phyloP scores from a whole-genome alignment of 1,140 invertebrate species.

The Onthophagus taurus region DNA sequence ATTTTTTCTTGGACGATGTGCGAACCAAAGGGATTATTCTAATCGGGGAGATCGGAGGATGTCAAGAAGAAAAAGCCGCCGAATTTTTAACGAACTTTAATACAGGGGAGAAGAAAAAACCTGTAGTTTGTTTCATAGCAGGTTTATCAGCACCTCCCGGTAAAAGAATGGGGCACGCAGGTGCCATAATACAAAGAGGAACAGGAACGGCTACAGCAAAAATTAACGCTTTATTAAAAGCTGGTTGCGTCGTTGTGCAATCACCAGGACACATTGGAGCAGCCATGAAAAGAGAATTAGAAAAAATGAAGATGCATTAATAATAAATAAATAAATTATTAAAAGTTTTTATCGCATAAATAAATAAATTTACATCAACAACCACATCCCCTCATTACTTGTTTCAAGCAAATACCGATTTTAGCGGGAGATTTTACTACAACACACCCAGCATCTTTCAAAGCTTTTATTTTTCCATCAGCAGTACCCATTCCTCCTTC shows the following conservation, averaged over 20 bases:
- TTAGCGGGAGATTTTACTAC: constrained; percentile 90
- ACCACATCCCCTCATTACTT: constrained; percentile 59
- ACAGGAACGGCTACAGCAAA: constrained; percentile 96
- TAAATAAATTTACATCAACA: no score
- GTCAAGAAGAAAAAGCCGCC: constrained; percentile 91
- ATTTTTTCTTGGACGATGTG: not conserved
- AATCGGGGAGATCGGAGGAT: constrained; percentile 98
- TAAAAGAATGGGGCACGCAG: constrained; percentile 96
- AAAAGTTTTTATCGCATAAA: no score
- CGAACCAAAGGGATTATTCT: constrained; percentile 37
- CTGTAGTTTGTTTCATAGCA: constrained; percentile 96
- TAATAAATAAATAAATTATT: no score
- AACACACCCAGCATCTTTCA: constrained; percentile 83
- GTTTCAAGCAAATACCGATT: constrained; percentile 78
- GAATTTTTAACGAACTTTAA: constrained; percentile 78
- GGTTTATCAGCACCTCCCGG: constrained; percentile 95
- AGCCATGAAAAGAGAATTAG: no score
- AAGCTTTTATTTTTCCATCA: constrained; percentile 91
- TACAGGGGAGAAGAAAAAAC: constrained; percentile 77
- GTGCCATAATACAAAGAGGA: constrained; percentile 96
- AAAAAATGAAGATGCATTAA: no score
- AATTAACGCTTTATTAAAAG: constrained; percentile 86
- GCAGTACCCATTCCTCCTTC: constrained; percentile 96
- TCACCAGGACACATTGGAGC: constrained; percentile 95
- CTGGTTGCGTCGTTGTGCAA: constrained; percentile 85